Conservation (phyloP, 1,140 invertebrate genomes). For the Coenobita brevimanus region DNA sequence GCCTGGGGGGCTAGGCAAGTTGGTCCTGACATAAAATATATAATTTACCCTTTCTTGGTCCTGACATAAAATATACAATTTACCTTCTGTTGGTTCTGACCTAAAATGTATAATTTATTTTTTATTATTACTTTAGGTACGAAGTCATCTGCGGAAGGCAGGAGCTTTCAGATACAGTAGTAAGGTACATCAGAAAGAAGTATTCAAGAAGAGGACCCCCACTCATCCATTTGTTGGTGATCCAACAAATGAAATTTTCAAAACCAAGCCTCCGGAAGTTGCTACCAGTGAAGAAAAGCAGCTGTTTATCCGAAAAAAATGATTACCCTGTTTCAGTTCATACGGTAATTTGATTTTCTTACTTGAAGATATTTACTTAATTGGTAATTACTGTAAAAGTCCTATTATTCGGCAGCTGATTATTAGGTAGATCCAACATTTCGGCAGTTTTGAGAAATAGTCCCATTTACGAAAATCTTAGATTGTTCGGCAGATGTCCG, state of each 20-base stretch:
- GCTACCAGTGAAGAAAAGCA: conserved; percentile 21
- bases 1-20: too few relatives aligned
- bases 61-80: not conserved
- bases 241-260: conserved; percentile 37
- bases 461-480: too few relatives aligned
- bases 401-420: too few relatives aligned
- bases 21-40: too few relatives aligned
- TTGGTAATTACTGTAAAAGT: too few relatives aligned
- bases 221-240: conserved; percentile 15
- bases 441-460: too few relatives aligned
- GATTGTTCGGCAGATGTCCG: too few relatives aligned
- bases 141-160: conserved; percentile 13
- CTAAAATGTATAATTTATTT: not conserved
- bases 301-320: conserved; percentile 26
- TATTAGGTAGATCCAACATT: too few relatives aligned
- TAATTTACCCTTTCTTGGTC: not conserved
- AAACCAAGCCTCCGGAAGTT: conserved; percentile 29
- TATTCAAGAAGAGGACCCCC: conserved; percentile 19
- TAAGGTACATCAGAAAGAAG: conserved; percentile 28
- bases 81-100: not conserved
- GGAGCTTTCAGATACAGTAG: conserved; percentile 10
- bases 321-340: too few relatives aligned
- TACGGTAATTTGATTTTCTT: too few relatives aligned
- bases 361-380: too few relatives aligned
- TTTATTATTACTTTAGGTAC: not conserved